Evolutionary conservation across 1,140 invertebrate genomes (phyloP).

Genomic region (Helicoverpa zea): DNA sequence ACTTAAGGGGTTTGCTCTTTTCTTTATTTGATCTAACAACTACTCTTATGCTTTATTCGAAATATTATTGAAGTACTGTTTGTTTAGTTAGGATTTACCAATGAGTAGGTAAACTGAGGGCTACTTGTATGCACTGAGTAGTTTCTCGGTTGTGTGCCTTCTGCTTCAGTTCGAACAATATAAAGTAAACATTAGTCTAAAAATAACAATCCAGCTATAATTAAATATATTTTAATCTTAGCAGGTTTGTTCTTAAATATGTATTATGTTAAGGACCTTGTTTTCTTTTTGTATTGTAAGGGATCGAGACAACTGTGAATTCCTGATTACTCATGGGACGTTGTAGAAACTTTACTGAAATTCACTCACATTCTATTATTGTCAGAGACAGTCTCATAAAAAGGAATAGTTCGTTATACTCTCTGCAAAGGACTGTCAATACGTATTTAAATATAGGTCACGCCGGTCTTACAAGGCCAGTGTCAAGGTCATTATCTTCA

Average conservation of each 20-base stretch:
- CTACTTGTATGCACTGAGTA: slow-evolving; percentile 7
- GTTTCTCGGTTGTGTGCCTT: slow-evolving; percentile 1
- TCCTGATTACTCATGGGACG: no score
- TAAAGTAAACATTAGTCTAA: background rate
- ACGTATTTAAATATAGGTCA: no score
- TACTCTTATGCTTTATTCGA: slow-evolving; percentile 59
- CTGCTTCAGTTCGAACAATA: slow-evolving; percentile 1
- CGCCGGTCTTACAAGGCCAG: no score
- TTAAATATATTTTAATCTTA: background rate
- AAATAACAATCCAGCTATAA: background rate
- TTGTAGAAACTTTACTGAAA: no score
- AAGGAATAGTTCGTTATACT: no score
- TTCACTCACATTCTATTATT: no score
- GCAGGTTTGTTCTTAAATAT: no score
- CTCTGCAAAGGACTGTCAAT: no score
- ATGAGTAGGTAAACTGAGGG: slow-evolving; percentile 35
- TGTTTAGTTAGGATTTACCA: slow-evolving; percentile 49
- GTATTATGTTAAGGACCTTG: background rate
- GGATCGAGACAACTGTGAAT: no score
- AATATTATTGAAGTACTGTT: slow-evolving; percentile 61
- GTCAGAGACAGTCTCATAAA: no score
- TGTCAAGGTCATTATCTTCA: no score
- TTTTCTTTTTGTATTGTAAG: background rate
- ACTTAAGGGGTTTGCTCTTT: slow-evolving; percentile 81
- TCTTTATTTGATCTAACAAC: slow-evolving; percentile 75